These are phyloP conservation scores for Muricea muricata DNA, from an alignment of 92 coral and sea anemone genomes.

Conservation along the genomic window DNA sequence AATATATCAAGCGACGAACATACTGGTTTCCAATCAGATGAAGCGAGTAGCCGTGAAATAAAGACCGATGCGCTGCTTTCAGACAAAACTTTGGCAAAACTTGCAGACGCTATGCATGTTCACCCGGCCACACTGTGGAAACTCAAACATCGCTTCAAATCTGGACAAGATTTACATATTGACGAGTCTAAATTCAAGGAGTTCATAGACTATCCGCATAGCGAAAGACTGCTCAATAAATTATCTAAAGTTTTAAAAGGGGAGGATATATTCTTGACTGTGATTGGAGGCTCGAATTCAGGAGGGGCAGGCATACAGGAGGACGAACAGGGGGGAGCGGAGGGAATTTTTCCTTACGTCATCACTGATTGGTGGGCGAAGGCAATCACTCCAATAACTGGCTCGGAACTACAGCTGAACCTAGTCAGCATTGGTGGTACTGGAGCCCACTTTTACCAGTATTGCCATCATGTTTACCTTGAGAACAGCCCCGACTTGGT, in stretches of 20 bases:
- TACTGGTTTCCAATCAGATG: neutral
- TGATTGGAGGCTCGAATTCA: slow-evolving; percentile 67
- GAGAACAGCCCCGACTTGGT: slow-evolving; percentile 34
- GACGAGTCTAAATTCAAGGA: slow-evolving; percentile 5
- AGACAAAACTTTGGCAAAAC: neutral
- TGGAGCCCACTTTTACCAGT: slow-evolving; percentile 51
- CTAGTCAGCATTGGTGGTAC: slow-evolving; percentile 60
- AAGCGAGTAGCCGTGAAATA: neutral
- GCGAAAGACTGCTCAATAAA: slow-evolving; percentile 8
- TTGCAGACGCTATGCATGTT: neutral
- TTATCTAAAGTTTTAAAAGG: slow-evolving; percentile 49
- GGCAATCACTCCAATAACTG: slow-evolving; percentile 51
- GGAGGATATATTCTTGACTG: slow-evolving; percentile 20
- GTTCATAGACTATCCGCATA: neutral
- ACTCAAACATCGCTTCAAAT: neutral
- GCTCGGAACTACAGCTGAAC: slow-evolving; percentile 27
- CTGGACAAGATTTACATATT: slow-evolving; percentile 13
- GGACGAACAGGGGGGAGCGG: slow-evolving; percentile 23
- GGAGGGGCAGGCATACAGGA: slow-evolving; percentile 56
- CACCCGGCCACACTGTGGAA: slow-evolving; percentile 27
- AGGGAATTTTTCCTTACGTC: slow-evolving; percentile 32
- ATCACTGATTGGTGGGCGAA: slow-evolving; percentile 60
- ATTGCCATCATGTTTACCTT: slow-evolving; percentile 43
- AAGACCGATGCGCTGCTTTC: neutral
- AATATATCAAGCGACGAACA: neutral